Conservation (phyloP, 2,888 invertebrate genomes). For the Muschampia staudingeri region DNA sequence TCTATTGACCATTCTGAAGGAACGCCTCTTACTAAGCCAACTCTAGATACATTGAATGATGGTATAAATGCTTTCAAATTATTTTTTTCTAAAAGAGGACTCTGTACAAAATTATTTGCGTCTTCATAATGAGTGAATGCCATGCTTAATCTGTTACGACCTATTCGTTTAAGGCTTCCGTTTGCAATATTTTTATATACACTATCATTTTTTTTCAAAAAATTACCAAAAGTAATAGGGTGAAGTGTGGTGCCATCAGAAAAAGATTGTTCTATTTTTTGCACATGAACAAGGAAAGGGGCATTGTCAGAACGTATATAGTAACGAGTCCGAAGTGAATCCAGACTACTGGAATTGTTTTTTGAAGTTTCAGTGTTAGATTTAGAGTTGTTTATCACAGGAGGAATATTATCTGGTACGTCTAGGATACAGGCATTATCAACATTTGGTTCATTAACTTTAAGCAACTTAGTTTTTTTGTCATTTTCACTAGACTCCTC, state of each 20-base stretch:
- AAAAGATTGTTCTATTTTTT: background rate
- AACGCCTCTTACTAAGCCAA: constrained; percentile 4
- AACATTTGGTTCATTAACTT: too few relatives aligned
- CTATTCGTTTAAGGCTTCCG: background rate
- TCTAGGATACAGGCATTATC: too few relatives aligned
- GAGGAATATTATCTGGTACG: too few relatives aligned
- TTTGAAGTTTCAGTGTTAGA: too few relatives aligned
- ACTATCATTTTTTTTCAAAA: background rate
- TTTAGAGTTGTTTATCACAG: too few relatives aligned
- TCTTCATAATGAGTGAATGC: background rate
- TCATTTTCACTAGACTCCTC: too few relatives aligned
- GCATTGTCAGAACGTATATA: background rate
- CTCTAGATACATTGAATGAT: background rate
- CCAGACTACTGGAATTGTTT: too few relatives aligned
- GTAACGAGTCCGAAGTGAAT: background rate
- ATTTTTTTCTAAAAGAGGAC: constrained; percentile 13
- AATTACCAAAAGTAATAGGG: constrained; percentile 22
- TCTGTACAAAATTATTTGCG: background rate
- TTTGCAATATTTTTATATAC: background rate
- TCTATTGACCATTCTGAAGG: background rate
- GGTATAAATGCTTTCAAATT: constrained; percentile 21
- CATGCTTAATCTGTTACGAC: background rate
- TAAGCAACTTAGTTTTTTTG: too few relatives aligned
- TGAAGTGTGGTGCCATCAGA: constrained; percentile 21
- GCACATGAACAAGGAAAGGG: constrained; percentile 12